phyloP scores from a whole-genome alignment of 2,797 vertebrate genomes.

The Ctenosaura bakeri region DNA sequence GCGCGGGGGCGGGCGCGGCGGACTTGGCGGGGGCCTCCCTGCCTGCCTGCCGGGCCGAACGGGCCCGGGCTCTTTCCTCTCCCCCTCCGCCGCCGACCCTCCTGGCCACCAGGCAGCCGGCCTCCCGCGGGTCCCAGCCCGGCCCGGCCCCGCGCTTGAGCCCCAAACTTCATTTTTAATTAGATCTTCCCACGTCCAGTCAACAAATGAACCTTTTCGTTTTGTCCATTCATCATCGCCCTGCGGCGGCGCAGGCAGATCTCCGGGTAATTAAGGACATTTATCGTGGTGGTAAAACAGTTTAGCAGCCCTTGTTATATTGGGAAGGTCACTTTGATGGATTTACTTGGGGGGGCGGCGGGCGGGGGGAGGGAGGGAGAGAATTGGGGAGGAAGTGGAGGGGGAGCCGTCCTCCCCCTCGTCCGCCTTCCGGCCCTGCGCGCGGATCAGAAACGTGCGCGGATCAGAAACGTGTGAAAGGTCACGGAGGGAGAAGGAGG shows the following conservation, averaged over 20 bases:
- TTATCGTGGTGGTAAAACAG: constrained; percentile 62
- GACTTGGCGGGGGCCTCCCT: too few relatives aligned
- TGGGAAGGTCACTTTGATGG: constrained; percentile 51
- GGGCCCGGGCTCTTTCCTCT: too few relatives aligned
- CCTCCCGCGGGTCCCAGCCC: too few relatives aligned
- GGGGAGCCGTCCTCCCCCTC: background rate
- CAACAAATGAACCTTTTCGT: background rate
- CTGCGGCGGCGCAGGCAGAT: constrained; percentile 16
- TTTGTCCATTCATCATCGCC: background rate
- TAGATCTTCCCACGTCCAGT: background rate
- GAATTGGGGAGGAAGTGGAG: background rate
- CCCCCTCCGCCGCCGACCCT: too few relatives aligned
- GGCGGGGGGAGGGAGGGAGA: background rate
- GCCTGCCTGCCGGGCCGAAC: background rate
- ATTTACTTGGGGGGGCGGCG: background rate
- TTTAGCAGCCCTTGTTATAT: constrained; percentile 52
- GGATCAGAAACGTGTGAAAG: background rate
- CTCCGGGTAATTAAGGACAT: constrained; percentile 64
- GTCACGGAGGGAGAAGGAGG: background rate
- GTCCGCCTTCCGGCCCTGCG: background rate
- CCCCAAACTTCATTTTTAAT: constrained; percentile 33
- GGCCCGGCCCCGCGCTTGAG: background rate
- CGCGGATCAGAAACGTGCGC: constrained; percentile 1
- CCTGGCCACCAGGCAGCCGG: too few relatives aligned
- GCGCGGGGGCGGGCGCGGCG: too few relatives aligned